Percentiles rank a stretch among this genome's conserved stretches.
Conservation (phyloP, 2,797 vertebrate species). For the Okamejei kenojei region DNA sequence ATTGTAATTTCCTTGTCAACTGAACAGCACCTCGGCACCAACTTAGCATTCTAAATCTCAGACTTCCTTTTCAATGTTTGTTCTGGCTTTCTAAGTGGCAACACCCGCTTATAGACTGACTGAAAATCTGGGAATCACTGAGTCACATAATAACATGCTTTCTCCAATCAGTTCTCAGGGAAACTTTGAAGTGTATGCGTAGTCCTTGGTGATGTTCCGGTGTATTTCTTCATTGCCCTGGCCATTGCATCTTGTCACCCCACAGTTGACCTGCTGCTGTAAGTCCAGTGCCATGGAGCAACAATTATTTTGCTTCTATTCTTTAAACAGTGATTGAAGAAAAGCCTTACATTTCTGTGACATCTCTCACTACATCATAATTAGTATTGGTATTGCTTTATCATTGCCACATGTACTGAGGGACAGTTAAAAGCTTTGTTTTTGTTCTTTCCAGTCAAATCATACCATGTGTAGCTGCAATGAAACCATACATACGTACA, state of each 20-base stretch:
- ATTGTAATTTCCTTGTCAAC: conserved; percentile 12
- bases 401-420: too few species aligned
- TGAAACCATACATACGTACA: too few species aligned
- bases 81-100: neutral
- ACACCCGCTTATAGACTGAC: neutral
- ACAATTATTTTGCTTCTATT: neutral
- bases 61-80: neutral
- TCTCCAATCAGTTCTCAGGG: neutral
- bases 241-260: neutral
- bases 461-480: too few species aligned
- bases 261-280: neutral
- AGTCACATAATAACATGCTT: neutral
- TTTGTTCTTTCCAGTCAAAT: too few species aligned
- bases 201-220: neutral
- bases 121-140: neutral
- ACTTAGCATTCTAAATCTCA: neutral
- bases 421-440: too few species aligned
- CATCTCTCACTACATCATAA: neutral
- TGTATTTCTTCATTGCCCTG: neutral
- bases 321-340: neutral
- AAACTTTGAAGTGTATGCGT: neutral
- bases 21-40: neutral
- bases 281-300: neutral
- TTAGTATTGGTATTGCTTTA: too few species aligned
- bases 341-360: neutral